Evolutionary conservation across 2,888 invertebrate species (phyloP).

Genomic region (Bombylius major): DNA sequence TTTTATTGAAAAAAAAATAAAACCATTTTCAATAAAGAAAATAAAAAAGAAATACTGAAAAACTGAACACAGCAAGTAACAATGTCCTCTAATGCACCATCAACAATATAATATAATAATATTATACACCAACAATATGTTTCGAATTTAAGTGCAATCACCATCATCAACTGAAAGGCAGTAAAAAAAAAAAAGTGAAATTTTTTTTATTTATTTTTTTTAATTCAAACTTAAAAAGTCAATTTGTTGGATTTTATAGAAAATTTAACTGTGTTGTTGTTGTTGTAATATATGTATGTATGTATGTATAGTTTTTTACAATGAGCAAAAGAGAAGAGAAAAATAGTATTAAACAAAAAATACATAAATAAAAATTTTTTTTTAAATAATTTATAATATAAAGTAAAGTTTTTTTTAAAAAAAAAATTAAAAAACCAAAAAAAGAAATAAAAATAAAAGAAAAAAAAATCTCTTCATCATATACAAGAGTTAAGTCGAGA

Average conservation of each 20-base stretch:
- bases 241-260: neutral
- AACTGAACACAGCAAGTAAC: neutral
- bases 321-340: too few species aligned
- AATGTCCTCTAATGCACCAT: neutral
- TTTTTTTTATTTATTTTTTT: neutral
- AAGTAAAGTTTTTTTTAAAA: too few species aligned
- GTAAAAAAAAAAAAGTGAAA: constrained; percentile 4
- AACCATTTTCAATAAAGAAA: too few species aligned
- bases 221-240: neutral
- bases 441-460: neutral
- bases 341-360: too few species aligned
- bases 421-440: too few species aligned
- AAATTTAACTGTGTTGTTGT: too few species aligned
- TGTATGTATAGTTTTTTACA: too few species aligned
- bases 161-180: neutral
- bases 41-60: neutral
- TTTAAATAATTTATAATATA: too few species aligned
- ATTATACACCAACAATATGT: neutral
- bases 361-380: too few species aligned
- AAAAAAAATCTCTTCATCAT: neutral
- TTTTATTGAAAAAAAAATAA: too few species aligned
- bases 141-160: neutral
- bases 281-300: too few species aligned
- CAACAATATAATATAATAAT: too few species aligned
- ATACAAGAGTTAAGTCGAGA: neutral